A percentile compares a stretch with the other conserved stretches of the same genome.
These are phyloP conservation scores for Cyanoramphus novaezelandiae DNA, from an alignment of 2,113 vertebrate genomes.

Conservation along the genomic window DNA sequence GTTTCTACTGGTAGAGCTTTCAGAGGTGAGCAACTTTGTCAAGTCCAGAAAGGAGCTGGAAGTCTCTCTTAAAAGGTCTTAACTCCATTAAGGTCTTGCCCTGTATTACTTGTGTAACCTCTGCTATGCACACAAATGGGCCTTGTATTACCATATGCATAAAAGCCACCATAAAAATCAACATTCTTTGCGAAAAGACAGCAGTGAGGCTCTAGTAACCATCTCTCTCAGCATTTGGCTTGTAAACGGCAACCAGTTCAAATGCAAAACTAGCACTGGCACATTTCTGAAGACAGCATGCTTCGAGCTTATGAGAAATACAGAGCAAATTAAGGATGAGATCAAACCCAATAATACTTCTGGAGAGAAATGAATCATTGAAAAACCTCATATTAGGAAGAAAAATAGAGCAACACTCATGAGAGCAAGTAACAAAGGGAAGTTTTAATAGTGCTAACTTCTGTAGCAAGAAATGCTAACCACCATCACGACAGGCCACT, in stretches of 20 bases:
- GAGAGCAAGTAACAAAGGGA: not conserved
- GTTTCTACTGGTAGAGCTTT: slow-evolving; percentile 44
- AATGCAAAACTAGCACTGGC: not conserved
- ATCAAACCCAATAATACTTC: slow-evolving; percentile 13
- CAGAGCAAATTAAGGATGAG: slow-evolving; percentile 22
- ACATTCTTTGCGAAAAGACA: not conserved
- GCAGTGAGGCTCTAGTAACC: not conserved
- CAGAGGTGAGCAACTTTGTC: not conserved
- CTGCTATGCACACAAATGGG: not conserved
- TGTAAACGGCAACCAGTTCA: not conserved
- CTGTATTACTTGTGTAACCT: not conserved
- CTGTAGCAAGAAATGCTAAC: not conserved
- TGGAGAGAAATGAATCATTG: slow-evolving; percentile 20
- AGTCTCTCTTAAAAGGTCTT: not conserved
- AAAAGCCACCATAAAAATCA: not conserved
- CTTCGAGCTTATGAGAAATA: not conserved
- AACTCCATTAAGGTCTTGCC: not conserved
- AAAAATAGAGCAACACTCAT: not conserved
- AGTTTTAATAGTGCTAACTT: not conserved
- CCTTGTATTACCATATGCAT: not conserved
- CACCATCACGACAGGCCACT: not conserved
- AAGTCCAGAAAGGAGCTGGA: not conserved
- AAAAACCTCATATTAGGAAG: not conserved
- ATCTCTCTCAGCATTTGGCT: not conserved
- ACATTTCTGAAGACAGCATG: not conserved